A percentile compares a stretch with the other conserved stretches of the same genome.
Conservation (phyloP, 1,140 invertebrate species). For the Pseudachorutes palmiensis region DNA sequence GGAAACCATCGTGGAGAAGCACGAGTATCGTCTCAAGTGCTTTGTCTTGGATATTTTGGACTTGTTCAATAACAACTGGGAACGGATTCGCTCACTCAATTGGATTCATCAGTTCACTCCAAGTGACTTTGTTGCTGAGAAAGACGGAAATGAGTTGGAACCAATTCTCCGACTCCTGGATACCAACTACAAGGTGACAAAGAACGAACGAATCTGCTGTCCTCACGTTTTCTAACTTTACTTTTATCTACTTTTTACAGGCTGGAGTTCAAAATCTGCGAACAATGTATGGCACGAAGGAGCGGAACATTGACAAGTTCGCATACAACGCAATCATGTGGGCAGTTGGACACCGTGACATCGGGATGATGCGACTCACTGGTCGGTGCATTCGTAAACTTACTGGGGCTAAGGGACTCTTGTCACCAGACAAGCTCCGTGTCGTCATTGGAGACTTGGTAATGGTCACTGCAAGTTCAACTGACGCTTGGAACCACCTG, state of each 20-base stretch:
- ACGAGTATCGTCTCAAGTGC: constrained; percentile 14
- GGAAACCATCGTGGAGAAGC: constrained; percentile 2
- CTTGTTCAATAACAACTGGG: constrained; percentile 71
- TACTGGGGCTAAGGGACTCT: not conserved
- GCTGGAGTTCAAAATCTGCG: not conserved
- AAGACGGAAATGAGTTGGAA: not conserved
- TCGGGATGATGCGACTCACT: not conserved
- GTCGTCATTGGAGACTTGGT: not conserved
- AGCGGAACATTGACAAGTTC: constrained; percentile 8
- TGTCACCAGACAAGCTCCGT: not conserved
- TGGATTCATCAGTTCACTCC: constrained; percentile 14
- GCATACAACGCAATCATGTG: not conserved
- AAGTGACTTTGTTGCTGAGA: not conserved
- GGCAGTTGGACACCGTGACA: not conserved
- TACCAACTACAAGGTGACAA: not conserved
- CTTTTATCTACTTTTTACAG: not conserved
- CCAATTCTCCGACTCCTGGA: not conserved
- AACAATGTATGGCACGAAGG: not conserved
- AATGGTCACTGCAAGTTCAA: not conserved
- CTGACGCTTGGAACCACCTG: not conserved
- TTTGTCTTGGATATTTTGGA: constrained; percentile 69
- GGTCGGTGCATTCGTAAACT: not conserved
- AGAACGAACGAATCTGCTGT: too few relatives aligned
- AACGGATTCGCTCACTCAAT: constrained; percentile 55
- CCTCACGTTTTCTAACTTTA: too few relatives aligned